phyloP scores from a whole-genome alignment of 1,140 invertebrate species.

The Achroia grisella region DNA sequence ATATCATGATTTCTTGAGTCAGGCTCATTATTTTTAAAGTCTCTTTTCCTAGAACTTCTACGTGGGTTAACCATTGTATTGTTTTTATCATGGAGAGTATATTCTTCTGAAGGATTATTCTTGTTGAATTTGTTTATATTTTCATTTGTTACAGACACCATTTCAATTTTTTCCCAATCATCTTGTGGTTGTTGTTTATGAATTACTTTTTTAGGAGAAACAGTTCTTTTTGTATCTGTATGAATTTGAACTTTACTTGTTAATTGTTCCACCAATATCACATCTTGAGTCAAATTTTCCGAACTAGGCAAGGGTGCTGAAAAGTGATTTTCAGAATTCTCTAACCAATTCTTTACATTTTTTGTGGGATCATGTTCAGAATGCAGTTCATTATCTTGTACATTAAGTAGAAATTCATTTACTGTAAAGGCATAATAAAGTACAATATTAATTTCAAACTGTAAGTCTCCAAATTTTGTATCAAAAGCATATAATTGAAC shows the following conservation, averaged over 20 bases:
- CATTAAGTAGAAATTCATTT: slow-evolving; percentile 32
- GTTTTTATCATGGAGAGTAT: slow-evolving; percentile 25
- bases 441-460: background rate
- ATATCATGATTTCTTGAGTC: slow-evolving; percentile 8
- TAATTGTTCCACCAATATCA: slow-evolving; percentile 18
- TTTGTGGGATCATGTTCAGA: slow-evolving; percentile 27
- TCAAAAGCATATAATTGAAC: background rate
- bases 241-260: slow-evolving; percentile 43
- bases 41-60: slow-evolving; percentile 48
- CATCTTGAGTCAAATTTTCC: slow-evolving; percentile 28
- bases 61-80: slow-evolving; percentile 39
- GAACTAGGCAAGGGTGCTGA: slow-evolving; percentile 35
- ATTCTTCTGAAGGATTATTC: background rate
- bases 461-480: too few relatives aligned
- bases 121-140: slow-evolving; percentile 23
- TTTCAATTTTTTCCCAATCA: slow-evolving; percentile 64
- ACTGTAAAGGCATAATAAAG: slow-evolving; percentile 31
- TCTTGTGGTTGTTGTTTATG: slow-evolving; percentile 32
- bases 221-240: slow-evolving; percentile 22
- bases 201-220: slow-evolving; percentile 19
- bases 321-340: slow-evolving; percentile 55
- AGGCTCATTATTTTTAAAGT: slow-evolving; percentile 18
- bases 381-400: slow-evolving; percentile 11
- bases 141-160: slow-evolving; percentile 33
- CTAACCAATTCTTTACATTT: slow-evolving; percentile 57